Evolutionary conservation across 2,113 vertebrate genomes (phyloP).

Genomic region (Ciconia maguari): DNA sequence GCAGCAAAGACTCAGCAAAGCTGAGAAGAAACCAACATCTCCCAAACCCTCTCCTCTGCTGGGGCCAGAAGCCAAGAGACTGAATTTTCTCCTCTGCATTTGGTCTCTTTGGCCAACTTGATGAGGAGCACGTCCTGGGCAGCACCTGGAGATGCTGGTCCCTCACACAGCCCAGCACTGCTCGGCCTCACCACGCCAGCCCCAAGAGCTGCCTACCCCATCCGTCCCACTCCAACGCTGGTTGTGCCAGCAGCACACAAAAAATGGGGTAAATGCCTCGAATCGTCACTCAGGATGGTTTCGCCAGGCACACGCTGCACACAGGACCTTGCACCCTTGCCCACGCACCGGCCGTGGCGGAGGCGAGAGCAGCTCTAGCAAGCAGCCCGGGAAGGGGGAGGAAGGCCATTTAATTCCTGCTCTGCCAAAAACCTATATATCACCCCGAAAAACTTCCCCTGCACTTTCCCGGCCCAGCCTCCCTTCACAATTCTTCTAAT

Average conservation of each 20-base stretch:
- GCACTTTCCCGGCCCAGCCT: not conserved
- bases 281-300: not conserved
- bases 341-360: accelerated
- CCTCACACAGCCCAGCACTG: not conserved
- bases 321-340: not conserved
- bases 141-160: not conserved
- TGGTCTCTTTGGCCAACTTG: too few species aligned
- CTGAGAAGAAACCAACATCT: not conserved
- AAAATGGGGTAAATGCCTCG: not conserved
- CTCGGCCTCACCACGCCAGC: not conserved
- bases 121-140: not conserved
- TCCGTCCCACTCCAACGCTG: accelerated
- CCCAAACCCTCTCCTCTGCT: not conserved
- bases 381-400: not conserved
- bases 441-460: slow-evolving; percentile 27
- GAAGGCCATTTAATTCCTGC: not conserved
- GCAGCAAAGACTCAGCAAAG: not conserved
- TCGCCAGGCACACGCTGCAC: accelerated
- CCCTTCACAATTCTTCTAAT: slow-evolving; percentile 74
- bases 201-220: accelerated
- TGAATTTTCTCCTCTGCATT: accelerated
- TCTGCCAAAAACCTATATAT: slow-evolving; percentile 13
- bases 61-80: not conserved
- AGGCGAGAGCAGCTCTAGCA: not conserved
- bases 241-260: accelerated